Evolutionary conservation across 2,797 vertebrate genomes (phyloP).

Genomic region (Myiotriccus ornatus): DNA sequence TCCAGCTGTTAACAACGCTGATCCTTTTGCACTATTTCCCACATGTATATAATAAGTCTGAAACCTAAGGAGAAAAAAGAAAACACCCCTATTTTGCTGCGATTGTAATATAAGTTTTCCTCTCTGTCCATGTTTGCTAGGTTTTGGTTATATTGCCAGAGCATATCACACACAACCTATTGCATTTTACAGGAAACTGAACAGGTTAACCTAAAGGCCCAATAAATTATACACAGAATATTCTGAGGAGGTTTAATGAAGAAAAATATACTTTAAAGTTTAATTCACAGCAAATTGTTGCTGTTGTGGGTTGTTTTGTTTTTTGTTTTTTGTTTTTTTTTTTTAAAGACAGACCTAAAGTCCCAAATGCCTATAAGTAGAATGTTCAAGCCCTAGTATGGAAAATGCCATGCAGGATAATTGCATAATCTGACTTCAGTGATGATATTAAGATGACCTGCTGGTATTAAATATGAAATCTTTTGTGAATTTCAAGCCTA

Average conservation of each 20-base stretch:
- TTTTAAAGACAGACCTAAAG: neutral
- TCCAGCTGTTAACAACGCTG: neutral
- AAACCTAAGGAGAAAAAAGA: neutral
- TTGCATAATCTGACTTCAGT: neutral
- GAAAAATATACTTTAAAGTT: slow-evolving; percentile 44
- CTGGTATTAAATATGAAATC: neutral
- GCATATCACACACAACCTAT: neutral
- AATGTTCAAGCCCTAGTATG: neutral
- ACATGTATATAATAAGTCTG: accelerated
- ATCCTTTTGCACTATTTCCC: neutral
- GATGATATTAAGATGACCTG: neutral
- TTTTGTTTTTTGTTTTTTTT: neutral
- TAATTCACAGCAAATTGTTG: neutral
- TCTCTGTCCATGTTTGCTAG: neutral
- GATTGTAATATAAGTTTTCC: neutral
- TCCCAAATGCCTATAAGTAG: neutral
- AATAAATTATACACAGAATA: neutral
- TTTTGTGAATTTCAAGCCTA: neutral
- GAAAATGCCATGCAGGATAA: neutral
- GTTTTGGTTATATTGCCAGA: neutral
- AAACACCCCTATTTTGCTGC: neutral
- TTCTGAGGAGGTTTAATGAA: slow-evolving; percentile 1
- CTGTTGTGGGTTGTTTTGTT: neutral
- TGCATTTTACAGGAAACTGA: neutral
- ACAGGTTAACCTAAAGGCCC: neutral